Base-by-base conservation (phyloP, 2,888 invertebrate genomes). In the Dryobota labecula region DNA sequence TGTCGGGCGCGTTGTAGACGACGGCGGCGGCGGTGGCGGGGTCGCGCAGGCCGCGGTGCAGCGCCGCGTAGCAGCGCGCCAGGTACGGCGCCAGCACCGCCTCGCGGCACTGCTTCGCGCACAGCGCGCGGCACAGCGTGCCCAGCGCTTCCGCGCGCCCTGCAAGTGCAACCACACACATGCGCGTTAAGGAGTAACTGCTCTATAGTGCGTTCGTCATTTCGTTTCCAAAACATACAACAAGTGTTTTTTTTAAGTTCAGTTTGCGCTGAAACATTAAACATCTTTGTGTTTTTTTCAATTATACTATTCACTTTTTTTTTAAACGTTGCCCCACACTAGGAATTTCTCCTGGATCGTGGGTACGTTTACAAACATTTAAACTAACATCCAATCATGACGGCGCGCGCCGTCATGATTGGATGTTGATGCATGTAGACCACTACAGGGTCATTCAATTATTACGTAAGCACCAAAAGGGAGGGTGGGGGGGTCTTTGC, bases 71-170 rank as follows among this genome's bases (percentile, higher is more conserved):
- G 95, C 99, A 99, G 62, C 99, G 97, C 15, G 99, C 98, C 87
- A 99, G 96, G 95, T 99, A 99, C 2, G 98, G 98, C 1, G 99
- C 98, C 67, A 98, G 96, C 85, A 99, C 98, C 89, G 98, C 98
- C 95, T 99, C 99, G 53, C 98, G 98, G 1, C 99, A 98, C 93
- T 98, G 99, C 94, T 99, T 99, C 0, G 99, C 98, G 92, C 99
- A 99, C 92, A 99, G 98, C 90, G 99, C 99, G 87, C 99, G 97
- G 92, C 99, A 99, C 33, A 99, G 94, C 5, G 99, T 98, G 33
- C 99, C 99, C 86, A 99, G 97, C 0, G 99, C 99, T 94, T 99
- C 99, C 0, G 99, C 99, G 73, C 98, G 97, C 2, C 99, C 98
- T 90, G 75, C 13, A 2, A 2, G 27, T 0, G 0, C 13, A 18